phyloP scores from a whole-genome alignment of 2,888 invertebrate species.

The Drosophila borborema region DNA sequence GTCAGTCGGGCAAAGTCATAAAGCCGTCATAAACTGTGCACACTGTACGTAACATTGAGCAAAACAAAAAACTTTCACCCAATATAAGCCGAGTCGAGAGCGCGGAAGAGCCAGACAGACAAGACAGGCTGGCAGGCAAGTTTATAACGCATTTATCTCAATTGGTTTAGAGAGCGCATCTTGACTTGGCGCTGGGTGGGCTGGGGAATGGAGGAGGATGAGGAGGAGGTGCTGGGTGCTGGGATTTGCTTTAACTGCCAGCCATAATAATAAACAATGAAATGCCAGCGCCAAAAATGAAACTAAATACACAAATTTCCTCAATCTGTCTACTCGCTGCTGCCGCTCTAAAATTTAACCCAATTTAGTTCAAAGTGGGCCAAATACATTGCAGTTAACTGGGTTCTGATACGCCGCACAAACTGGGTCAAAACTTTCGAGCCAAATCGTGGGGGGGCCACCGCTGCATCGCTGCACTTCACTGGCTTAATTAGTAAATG shows the following conservation, averaged over 20 bases:
- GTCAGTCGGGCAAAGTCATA: slow-evolving; percentile 40
- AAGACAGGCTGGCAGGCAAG: slow-evolving; percentile 27
- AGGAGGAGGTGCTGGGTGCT: not conserved
- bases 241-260: slow-evolving; percentile 19
- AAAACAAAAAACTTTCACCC: slow-evolving; percentile 53
- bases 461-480: slow-evolving; percentile 21
- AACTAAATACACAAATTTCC: slow-evolving; percentile 58
- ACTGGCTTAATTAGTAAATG: slow-evolving; percentile 41
- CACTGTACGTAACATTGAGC: slow-evolving; percentile 35
- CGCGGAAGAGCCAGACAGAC: slow-evolving; percentile 1
- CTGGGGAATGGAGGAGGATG: too few relatives aligned
- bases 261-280: slow-evolving; percentile 70
- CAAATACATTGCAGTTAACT: slow-evolving; percentile 47
- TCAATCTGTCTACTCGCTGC: too few relatives aligned
- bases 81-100: slow-evolving; percentile 14
- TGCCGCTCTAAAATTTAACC: not conserved
- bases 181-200: not conserved
- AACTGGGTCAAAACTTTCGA: slow-evolving; percentile 64
- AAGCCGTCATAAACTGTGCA: slow-evolving; percentile 41
- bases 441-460: not conserved
- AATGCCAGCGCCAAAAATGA: slow-evolving; percentile 69
- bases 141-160: slow-evolving; percentile 77
- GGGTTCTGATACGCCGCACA: slow-evolving; percentile 37
- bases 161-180: slow-evolving; percentile 48
- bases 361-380: slow-evolving; percentile 54